Conservation (phyloP, 2,113 vertebrate genomes). For the Theristicus caerulescens region DNA sequence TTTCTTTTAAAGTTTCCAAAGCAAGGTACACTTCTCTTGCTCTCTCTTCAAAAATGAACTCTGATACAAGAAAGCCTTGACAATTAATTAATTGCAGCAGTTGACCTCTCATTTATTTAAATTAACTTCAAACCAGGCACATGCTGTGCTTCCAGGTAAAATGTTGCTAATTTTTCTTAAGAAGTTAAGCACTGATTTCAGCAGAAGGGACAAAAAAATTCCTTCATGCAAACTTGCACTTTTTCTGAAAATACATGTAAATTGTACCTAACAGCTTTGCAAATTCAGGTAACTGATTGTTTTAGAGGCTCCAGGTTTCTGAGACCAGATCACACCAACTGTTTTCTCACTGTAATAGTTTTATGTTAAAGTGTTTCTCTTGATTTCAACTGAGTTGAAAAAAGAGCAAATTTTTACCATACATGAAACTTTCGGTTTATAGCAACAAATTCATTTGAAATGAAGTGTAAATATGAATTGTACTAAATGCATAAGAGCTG, state of each 20-base stretch:
- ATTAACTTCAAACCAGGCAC: neutral
- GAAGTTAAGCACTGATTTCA: neutral
- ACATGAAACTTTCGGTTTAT: neutral
- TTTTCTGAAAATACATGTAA: neutral
- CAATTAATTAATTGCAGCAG: neutral
- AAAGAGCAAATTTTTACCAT: neutral
- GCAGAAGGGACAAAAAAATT: neutral
- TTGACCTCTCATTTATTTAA: constrained; percentile 1
- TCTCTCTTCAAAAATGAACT: neutral
- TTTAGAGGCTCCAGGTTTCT: neutral
- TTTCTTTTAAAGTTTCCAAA: neutral
- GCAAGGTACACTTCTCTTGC: neutral
- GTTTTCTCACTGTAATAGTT: neutral
- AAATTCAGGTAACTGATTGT: neutral
- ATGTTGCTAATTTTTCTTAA: neutral
- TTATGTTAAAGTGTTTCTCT: neutral
- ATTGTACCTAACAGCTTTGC: neutral
- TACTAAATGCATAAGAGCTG: neutral
- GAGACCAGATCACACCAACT: neutral
- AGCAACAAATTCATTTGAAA: neutral
- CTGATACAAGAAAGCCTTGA: neutral
- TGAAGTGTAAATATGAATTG: neutral
- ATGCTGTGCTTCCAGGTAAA: neutral
- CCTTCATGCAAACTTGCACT: neutral
- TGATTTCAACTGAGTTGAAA: neutral